Evolutionary conservation across 2,113 vertebrate genomes (phyloP).

Genomic region (Ciconia maguari): DNA sequence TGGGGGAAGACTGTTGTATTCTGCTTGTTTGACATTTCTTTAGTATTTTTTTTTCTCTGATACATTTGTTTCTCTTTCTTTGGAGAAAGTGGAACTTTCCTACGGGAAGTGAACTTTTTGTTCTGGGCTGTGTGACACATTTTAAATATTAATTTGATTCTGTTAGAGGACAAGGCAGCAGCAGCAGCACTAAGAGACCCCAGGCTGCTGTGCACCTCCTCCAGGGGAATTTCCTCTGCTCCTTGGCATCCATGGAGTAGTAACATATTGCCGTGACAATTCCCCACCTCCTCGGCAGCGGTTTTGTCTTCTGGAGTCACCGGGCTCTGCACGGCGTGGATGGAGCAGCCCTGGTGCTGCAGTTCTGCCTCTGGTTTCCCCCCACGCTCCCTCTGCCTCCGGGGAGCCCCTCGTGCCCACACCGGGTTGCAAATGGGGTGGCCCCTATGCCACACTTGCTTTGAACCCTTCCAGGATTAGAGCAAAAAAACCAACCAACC

Average conservation of each 20-base stretch:
- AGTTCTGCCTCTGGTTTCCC: not conserved
- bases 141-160: not conserved
- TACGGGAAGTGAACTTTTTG: not conserved
- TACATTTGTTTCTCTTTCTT: not conserved
- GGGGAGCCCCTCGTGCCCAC: rapidly evolving
- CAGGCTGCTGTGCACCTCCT: not conserved
- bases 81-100: slow-evolving; percentile 17
- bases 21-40: not conserved
- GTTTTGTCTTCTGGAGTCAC: not conserved
- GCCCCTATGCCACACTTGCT: not conserved
- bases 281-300: not conserved
- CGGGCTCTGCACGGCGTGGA: rapidly evolving
- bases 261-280: not conserved
- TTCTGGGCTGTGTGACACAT: not conserved
- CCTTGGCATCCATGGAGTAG: not conserved
- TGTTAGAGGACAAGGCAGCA: not conserved
- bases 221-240: not conserved
- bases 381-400: rapidly evolving
- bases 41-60: not conserved
- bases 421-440: rapidly evolving
- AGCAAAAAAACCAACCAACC: not conserved
- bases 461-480: not conserved
- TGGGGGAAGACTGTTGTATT: not conserved
- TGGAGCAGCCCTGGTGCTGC: not conserved
- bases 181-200: not conserved